Evolutionary conservation across 2,113 vertebrate genomes (phyloP).

Genomic region (Myanophis thanlyinensis): DNA sequence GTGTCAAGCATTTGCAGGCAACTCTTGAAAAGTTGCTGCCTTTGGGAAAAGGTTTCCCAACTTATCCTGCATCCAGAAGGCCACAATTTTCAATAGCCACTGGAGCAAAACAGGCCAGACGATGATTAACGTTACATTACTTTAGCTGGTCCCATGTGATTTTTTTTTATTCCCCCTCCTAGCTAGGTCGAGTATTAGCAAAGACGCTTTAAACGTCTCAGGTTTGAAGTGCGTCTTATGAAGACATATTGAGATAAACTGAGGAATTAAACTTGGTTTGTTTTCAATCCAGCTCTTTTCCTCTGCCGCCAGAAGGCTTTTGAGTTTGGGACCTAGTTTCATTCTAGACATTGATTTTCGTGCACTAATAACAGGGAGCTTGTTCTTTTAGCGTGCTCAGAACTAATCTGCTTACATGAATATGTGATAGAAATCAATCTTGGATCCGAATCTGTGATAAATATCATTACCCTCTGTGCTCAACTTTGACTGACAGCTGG

Average conservation of each 20-base stretch:
- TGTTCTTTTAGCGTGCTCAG: neutral
- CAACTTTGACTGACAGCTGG: constrained; percentile 38
- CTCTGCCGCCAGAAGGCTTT: neutral
- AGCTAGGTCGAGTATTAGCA: neutral
- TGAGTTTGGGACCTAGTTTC: neutral
- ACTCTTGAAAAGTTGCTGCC: neutral
- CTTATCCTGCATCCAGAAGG: neutral
- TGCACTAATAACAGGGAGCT: neutral
- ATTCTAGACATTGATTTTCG: neutral
- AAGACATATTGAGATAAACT: neutral
- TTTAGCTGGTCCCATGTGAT: neutral
- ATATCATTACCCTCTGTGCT: constrained; percentile 31
- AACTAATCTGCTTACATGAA: neutral
- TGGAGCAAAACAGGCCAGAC: neutral
- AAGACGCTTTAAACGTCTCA: neutral
- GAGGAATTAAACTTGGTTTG: neutral
- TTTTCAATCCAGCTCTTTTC: neutral
- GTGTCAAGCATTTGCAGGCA: neutral
- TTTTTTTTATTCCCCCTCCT: too few species aligned
- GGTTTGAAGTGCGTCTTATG: neutral
- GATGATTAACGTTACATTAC: neutral
- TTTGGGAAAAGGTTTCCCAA: constrained; percentile 1
- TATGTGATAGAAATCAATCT: constrained; percentile 10
- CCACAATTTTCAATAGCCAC: constrained; percentile 10
- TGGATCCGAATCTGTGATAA: neutral